Evolutionary conservation across 2,888 invertebrate genomes (phyloP).

Genomic region (Chrysolina americana): DNA sequence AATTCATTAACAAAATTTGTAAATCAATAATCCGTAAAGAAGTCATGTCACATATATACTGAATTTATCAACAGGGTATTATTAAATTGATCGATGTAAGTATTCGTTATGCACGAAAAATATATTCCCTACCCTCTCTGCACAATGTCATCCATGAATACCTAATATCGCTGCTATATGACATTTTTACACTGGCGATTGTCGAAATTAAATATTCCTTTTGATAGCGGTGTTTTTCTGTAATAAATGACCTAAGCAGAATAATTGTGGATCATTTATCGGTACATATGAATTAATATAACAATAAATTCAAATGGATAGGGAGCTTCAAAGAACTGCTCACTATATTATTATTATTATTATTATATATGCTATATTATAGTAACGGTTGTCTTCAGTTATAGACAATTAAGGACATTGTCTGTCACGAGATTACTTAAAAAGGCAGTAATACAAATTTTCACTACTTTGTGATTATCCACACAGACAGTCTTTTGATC

Average conservation of each 20-base stretch:
- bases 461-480: constrained; percentile 16
- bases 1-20: no score
- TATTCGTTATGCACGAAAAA: constrained; percentile 10
- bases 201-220: constrained; percentile 28
- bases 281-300: constrained; percentile 19
- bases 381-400: background rate
- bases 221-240: constrained; percentile 22
- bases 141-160: constrained; percentile 20
- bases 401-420: background rate
- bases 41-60: no score
- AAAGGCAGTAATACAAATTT: constrained; percentile 17
- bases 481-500: constrained; percentile 12
- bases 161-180: constrained; percentile 6
- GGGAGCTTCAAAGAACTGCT: constrained; percentile 19
- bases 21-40: no score
- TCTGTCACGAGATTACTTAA: constrained; percentile 9
- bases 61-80: background rate
- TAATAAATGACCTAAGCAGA: constrained; percentile 23
- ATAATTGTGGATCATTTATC: constrained; percentile 24
- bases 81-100: background rate
- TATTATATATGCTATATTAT: no score
- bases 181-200: constrained; percentile 6
- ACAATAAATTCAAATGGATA: constrained; percentile 23
- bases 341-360: no score
- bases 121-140: background rate